Conservation (phyloP, 1,140 invertebrate species). For the Drosophila orosa region DNA sequence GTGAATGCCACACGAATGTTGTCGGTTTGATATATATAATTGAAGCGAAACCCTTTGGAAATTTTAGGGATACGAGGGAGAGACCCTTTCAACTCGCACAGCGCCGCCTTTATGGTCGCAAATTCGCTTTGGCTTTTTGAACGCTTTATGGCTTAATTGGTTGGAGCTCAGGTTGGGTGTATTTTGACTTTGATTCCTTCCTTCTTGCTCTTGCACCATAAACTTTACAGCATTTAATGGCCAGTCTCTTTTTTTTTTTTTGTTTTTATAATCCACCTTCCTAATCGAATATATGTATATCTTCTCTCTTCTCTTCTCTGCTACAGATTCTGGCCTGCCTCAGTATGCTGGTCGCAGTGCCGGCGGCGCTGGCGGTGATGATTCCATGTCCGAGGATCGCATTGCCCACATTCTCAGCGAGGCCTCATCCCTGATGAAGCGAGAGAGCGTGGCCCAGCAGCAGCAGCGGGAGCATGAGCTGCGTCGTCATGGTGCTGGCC, state of each 20-base stretch:
- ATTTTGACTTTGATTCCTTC: not conserved
- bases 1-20: slow-evolving; percentile 1
- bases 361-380: slow-evolving; percentile 87
- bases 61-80: slow-evolving; percentile 20
- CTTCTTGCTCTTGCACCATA: slow-evolving; percentile 35
- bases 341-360: slow-evolving; percentile 85
- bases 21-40: slow-evolving; percentile 23
- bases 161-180: not conserved
- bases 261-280: slow-evolving; percentile 59
- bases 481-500: slow-evolving; percentile 42
- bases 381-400: slow-evolving; percentile 95
- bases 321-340: slow-evolving; percentile 87
- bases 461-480: slow-evolving; percentile 41
- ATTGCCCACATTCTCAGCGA: slow-evolving; percentile 97
- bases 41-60: slow-evolving; percentile 20
- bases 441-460: slow-evolving; percentile 59
- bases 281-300: slow-evolving; percentile 4
- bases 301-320: slow-evolving; percentile 5
- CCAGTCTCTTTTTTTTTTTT: too few species aligned
- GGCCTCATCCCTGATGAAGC: slow-evolving; percentile 90
- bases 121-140: slow-evolving; percentile 81
- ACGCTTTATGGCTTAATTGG: slow-evolving; percentile 83
- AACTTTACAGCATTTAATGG: slow-evolving; percentile 77
- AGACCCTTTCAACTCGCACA: slow-evolving; percentile 51
- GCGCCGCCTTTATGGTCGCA: slow-evolving; percentile 71